Percentiles rank a stretch among this genome's conserved stretches.
These are phyloP conservation scores for Platalea minor DNA, from an alignment of 2,797 vertebrate genomes.

Conservation along the genomic window DNA sequence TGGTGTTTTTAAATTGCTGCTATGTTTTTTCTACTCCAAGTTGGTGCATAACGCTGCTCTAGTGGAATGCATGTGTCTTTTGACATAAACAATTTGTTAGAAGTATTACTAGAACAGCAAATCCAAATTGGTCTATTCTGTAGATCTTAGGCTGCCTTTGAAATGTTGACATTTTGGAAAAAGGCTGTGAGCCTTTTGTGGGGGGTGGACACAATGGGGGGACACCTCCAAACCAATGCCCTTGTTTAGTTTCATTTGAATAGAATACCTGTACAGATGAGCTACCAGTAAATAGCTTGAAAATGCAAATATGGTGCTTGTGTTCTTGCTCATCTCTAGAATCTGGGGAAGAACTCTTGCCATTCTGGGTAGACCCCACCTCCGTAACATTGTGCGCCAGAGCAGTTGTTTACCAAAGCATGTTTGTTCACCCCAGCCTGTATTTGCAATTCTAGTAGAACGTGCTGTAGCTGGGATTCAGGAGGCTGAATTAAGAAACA, in stretches of 20 bases:
- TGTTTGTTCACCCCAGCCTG: conserved; percentile 24
- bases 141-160: background rate
- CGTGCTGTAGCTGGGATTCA: conserved; percentile 46
- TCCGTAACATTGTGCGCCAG: conserved; percentile 27
- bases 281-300: background rate
- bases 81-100: background rate
- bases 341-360: conserved; percentile 10
- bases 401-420: conserved; percentile 46
- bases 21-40: background rate
- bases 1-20: background rate
- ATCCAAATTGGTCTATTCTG: background rate
- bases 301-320: background rate
- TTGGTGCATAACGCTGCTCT: background rate
- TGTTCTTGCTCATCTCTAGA: background rate
- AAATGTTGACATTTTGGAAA: background rate
- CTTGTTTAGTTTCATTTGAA: background rate
- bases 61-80: background rate
- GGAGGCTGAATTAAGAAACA: conserved; percentile 45
- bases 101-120: background rate
- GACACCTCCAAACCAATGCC: background rate
- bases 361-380: conserved; percentile 16
- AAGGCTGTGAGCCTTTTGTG: background rate
- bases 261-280: background rate
- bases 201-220: background rate
- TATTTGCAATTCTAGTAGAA: conserved; percentile 49